These are phyloP conservation scores for Setipinna tenuifilis DNA, from an alignment of 2,797 vertebrate genomes.

Conservation along the genomic window DNA sequence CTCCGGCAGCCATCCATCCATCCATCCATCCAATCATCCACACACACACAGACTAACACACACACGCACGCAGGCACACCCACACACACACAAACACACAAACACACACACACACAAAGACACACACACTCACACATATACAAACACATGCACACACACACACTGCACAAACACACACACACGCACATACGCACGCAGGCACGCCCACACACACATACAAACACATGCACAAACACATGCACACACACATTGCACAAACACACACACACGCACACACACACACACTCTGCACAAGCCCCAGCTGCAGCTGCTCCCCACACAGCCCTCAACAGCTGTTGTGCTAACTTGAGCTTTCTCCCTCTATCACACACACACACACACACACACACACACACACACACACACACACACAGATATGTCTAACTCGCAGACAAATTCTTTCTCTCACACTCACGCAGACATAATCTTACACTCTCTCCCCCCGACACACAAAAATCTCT, in stretches of 20 bases:
- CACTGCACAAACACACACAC: too few species aligned
- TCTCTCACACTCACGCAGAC: constrained; percentile 4
- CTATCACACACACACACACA: constrained; percentile 1
- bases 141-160: too few species aligned
- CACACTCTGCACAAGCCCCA: constrained; percentile 34
- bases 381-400: neutral
- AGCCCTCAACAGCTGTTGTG: constrained; percentile 15
- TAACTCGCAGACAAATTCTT: neutral
- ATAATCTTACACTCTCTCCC: neutral
- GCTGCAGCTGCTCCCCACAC: constrained; percentile 12
- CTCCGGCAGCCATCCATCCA: constrained; percentile 42
- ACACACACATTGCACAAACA: too few species aligned
- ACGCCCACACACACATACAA: too few species aligned
- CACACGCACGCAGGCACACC: too few species aligned
- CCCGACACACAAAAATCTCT: neutral
- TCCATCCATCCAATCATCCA: too few species aligned
- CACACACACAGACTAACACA: neutral
- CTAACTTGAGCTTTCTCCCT: too few species aligned
- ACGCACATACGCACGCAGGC: too few species aligned
- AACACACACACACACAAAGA: constrained; percentile 20
- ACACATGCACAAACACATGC: too few species aligned
- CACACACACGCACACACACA: neutral
- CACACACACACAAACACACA: constrained; percentile 22
- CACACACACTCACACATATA: too few species aligned
- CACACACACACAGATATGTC: constrained; percentile 4